phyloP scores from a whole-genome alignment of 64 coral and sea anemone genomes.

The Actinia equina region DNA sequence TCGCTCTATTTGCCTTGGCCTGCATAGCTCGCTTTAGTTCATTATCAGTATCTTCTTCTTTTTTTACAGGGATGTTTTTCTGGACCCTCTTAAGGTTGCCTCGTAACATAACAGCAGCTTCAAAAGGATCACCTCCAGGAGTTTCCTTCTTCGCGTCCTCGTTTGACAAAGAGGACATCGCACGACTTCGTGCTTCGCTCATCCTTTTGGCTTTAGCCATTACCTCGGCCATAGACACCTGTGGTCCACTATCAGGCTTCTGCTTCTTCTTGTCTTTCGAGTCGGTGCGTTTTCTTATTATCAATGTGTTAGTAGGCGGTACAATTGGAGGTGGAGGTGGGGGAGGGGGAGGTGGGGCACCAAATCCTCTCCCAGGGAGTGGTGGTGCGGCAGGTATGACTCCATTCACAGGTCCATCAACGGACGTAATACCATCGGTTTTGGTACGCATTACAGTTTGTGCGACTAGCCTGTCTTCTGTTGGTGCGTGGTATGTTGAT shows the following conservation, averaged over 20 bases:
- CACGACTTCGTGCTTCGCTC: conserved; percentile 42
- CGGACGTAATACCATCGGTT: neutral
- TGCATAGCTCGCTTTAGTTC: conserved; percentile 72
- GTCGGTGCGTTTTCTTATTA: neutral
- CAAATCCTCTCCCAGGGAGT: conserved; percentile 57
- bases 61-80: neutral
- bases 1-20: conserved; percentile 71
- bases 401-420: conserved; percentile 7
- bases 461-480: conserved; percentile 45
- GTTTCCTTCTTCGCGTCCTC: neutral
- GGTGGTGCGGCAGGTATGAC: conserved; percentile 44
- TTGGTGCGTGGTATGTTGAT: neutral
- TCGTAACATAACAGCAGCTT: conserved; percentile 50
- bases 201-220: conserved; percentile 86
- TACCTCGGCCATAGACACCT: conserved; percentile 81
- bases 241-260: conserved; percentile 27
- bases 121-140: conserved; percentile 56
- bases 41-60: conserved; percentile 36
- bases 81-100: conserved; percentile 49
- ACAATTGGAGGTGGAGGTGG: conserved; percentile 66
- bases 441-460: conserved; percentile 26
- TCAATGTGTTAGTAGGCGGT: conserved; percentile 28
- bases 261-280: conserved; percentile 65
- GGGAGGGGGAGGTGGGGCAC: conserved; percentile 57
- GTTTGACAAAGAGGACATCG: neutral